Percentiles rank a stretch among this genome's conserved stretches.
Conservation (phyloP, 2,113 vertebrate genomes). For the Pyxicephalus adspersus region DNA sequence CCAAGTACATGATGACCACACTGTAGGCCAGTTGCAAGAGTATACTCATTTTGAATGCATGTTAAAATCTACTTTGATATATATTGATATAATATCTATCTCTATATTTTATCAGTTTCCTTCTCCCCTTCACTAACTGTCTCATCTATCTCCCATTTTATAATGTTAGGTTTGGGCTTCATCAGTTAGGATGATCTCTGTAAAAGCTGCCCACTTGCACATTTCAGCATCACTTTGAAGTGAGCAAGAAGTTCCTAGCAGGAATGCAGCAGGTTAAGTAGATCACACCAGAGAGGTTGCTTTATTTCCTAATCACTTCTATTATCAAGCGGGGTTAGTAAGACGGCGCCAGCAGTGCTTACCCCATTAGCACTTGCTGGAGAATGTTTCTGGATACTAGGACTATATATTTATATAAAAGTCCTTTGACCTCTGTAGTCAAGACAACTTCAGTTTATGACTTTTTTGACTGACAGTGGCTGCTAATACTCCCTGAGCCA, state of each 20-base stretch:
- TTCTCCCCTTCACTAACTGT: background rate
- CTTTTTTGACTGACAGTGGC: background rate
- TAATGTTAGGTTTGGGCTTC: background rate
- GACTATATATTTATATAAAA: slow-evolving; percentile 13
- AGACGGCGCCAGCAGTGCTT: slow-evolving; percentile 67
- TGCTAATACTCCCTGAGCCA: background rate
- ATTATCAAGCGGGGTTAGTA: slow-evolving; percentile 63
- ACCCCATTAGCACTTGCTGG: slow-evolving; percentile 59
- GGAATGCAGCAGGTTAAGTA: slow-evolving; percentile 8
- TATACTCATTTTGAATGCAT: no score
- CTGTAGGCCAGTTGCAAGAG: no score
- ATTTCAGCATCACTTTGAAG: slow-evolving; percentile 19
- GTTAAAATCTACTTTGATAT: no score
- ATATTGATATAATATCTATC: no score
- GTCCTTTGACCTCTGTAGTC: background rate
- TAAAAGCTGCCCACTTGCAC: background rate
- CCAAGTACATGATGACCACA: no score
- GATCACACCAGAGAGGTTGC: slow-evolving; percentile 9
- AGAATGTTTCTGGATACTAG: background rate
- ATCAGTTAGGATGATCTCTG: background rate
- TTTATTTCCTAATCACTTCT: slow-evolving; percentile 28
- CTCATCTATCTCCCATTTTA: background rate
- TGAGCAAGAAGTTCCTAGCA: slow-evolving; percentile 15
- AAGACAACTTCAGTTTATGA: slow-evolving; percentile 5
- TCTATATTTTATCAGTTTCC: no score